These are phyloP conservation scores for Eudyptes chrysolophus DNA, from an alignment of 2,113 vertebrate species.

Conservation along the genomic window DNA sequence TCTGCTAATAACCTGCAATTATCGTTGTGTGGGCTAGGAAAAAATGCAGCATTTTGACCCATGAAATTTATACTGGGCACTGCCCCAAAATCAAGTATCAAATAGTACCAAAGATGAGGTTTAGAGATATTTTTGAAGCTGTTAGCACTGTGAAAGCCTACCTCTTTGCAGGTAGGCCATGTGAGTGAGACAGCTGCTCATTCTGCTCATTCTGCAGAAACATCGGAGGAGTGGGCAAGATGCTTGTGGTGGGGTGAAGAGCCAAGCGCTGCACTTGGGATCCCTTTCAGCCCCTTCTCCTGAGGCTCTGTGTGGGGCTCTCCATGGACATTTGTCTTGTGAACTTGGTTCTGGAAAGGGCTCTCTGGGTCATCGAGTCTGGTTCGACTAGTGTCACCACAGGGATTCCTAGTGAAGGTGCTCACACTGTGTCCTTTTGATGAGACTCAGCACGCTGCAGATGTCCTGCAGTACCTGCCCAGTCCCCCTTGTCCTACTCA, in stretches of 20 bases:
- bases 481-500: not conserved
- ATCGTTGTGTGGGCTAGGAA: not conserved
- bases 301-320: not conserved
- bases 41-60: not conserved
- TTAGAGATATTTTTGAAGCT: not conserved
- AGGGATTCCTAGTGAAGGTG: not conserved
- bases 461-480: not conserved
- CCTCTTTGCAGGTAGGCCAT: not conserved
- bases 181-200: not conserved
- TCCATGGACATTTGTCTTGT: not conserved
- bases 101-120: not conserved
- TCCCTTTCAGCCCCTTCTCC: not conserved
- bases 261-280: not conserved
- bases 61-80: not conserved
- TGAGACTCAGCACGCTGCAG: not conserved
- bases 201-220: not conserved
- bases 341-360: not conserved
- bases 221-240: accelerated
- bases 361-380: accelerated
- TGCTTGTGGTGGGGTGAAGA: not conserved
- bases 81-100: not conserved
- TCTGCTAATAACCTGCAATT: not conserved
- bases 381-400: not conserved
- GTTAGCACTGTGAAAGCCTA: not conserved
- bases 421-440: not conserved